Evolutionary conservation across 1,140 invertebrate species (phyloP).

Genomic region (Eriosoma lanigerum): DNA sequence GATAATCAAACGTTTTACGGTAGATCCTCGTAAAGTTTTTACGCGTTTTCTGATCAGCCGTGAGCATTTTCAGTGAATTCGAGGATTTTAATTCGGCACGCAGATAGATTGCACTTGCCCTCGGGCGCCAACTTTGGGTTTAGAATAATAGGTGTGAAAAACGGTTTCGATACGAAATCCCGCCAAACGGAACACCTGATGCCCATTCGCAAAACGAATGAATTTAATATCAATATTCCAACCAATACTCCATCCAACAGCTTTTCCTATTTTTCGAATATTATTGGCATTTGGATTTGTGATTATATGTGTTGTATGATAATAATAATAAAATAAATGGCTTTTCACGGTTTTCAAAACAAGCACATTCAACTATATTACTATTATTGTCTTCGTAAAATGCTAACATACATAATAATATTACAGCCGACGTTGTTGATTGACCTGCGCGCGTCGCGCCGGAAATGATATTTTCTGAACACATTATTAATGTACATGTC

Average conservation of each 20-base stretch:
- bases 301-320: too few relatives aligned
- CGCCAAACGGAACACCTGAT: slow-evolving; percentile 16
- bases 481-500: not conserved
- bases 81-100: slow-evolving; percentile 15
- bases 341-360: not conserved
- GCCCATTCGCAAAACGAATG: slow-evolving; percentile 7
- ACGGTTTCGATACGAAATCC: slow-evolving; percentile 24
- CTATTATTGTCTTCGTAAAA: not conserved
- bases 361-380: not conserved
- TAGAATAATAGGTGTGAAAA: not conserved
- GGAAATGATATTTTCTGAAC: not conserved
- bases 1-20: too few relatives aligned
- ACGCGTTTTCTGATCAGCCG: not conserved
- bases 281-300: not conserved
- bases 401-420: too few relatives aligned
- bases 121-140: too few relatives aligned
- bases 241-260: too few relatives aligned
- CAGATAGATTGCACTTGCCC: too few relatives aligned
- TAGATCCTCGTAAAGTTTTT: too few relatives aligned
- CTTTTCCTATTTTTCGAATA: not conserved
- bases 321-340: too few relatives aligned
- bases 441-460: not conserved
- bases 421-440: not conserved
- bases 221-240: too few relatives aligned
- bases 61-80: not conserved